Evolutionary conservation across 1,140 invertebrate genomes (phyloP).

Genomic region (Probaryconus sp.): DNA sequence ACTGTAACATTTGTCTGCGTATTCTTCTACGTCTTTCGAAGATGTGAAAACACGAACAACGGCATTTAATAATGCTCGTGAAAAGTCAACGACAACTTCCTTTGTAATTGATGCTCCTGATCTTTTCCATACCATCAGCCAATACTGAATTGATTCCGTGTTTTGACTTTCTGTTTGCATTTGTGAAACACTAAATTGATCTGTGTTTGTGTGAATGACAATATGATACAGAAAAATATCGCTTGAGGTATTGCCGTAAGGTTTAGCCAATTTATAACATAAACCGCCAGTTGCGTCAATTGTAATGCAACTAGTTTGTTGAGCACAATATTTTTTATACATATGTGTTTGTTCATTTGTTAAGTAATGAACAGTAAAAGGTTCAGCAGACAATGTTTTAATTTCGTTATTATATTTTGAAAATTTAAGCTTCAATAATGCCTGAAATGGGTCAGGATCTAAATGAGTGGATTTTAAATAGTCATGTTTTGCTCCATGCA

Average conservation of each 20-base stretch:
- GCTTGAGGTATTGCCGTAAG: background rate
- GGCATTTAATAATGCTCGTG: slow-evolving; percentile 47
- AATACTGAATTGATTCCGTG: slow-evolving; percentile 35
- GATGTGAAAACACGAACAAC: slow-evolving; percentile 9
- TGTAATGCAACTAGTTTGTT: too few relatives aligned
- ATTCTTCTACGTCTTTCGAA: slow-evolving; percentile 4
- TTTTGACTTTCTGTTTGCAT: slow-evolving; percentile 60
- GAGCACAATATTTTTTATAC: too few relatives aligned
- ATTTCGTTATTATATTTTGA: too few relatives aligned
- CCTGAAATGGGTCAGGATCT: background rate
- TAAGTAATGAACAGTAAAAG: too few relatives aligned
- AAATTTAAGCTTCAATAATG: too few relatives aligned
- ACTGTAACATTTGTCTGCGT: slow-evolving; percentile 16
- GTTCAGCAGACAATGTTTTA: too few relatives aligned
- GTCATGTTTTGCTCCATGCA: background rate
- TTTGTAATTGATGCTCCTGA: slow-evolving; percentile 47
- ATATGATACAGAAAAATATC: slow-evolving; percentile 44
- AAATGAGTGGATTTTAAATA: background rate
- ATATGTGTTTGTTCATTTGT: too few relatives aligned
- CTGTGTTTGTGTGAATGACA: slow-evolving; percentile 33
- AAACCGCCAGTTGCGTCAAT: too few relatives aligned
- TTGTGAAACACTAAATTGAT: slow-evolving; percentile 40
- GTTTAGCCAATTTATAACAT: background rate
- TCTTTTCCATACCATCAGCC: slow-evolving; percentile 37
- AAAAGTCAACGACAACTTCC: slow-evolving; percentile 41